phyloP scores from a whole-genome alignment of 2,113 vertebrate species.

The Cynopterus brachyotis region DNA sequence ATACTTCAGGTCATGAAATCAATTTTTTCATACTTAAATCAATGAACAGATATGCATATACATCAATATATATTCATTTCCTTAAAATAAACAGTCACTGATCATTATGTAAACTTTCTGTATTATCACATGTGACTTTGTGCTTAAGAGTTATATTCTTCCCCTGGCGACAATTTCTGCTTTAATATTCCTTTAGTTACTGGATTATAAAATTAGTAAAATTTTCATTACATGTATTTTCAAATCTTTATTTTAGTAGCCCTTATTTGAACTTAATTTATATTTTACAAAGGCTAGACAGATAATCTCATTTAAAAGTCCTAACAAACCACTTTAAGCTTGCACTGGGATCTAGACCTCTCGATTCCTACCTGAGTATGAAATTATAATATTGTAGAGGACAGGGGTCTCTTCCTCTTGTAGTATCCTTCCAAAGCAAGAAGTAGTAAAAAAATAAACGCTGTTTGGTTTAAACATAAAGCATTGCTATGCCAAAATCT shows the following conservation, averaged over 20 bases:
- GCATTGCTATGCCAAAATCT: background rate
- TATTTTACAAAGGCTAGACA: conserved; percentile 3
- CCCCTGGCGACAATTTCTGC: background rate
- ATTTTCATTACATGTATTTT: conserved; percentile 28
- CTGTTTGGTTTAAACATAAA: background rate
- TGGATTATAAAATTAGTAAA: background rate
- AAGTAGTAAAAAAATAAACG: background rate
- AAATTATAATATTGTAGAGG: background rate
- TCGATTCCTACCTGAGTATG: background rate
- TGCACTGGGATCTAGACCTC: background rate
- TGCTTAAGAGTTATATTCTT: background rate
- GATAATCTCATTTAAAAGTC: conserved; percentile 6
- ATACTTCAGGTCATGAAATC: background rate
- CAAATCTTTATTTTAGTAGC: conserved; percentile 24
- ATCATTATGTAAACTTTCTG: background rate
- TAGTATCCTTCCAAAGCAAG: background rate
- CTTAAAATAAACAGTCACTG: conserved; percentile 23
- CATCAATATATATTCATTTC: background rate
- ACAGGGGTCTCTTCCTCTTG: background rate
- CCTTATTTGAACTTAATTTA: conserved; percentile 22
- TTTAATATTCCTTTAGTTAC: conserved; percentile 3
- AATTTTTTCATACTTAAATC: background rate
- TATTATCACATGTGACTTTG: background rate
- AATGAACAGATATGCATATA: background rate
- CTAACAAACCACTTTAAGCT: background rate